These are phyloP conservation scores for Condylura cristata DNA, from an alignment of 2,113 vertebrate species.

Conservation along the genomic window DNA sequence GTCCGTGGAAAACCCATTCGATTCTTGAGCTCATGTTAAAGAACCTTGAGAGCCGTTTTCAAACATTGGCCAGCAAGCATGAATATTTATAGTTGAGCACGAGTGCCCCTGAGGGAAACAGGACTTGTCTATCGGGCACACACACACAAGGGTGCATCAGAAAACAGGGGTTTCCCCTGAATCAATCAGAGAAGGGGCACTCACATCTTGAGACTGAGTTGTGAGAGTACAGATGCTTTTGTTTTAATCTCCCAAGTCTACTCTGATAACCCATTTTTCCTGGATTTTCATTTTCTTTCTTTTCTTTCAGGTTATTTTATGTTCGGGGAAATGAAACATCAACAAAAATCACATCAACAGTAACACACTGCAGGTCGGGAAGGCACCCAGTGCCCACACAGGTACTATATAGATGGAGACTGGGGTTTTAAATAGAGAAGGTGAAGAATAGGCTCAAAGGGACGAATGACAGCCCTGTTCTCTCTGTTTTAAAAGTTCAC, in stretches of 20 bases:
- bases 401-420: neutral
- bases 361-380: neutral
- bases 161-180: neutral
- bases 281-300: slow-evolving; percentile 2
- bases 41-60: neutral
- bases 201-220: neutral
- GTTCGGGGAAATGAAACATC: slow-evolving; percentile 1
- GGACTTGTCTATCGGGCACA: neutral
- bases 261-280: neutral
- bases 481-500: neutral
- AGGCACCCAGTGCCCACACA: accelerated
- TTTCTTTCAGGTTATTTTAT: slow-evolving; percentile 18
- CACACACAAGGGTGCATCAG: neutral
- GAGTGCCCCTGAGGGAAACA: accelerated
- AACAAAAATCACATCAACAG: neutral
- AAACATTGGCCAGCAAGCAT: neutral
- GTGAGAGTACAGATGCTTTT: neutral
- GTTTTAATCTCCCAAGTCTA: neutral
- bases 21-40: neutral
- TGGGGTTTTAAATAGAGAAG: neutral
- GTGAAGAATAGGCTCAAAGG: accelerated
- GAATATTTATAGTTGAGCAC: neutral
- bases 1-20: neutral
- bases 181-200: neutral
- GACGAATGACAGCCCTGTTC: neutral